phyloP scores from a whole-genome alignment of 2,888 invertebrate genomes.

The Uloborus plumipes region DNA sequence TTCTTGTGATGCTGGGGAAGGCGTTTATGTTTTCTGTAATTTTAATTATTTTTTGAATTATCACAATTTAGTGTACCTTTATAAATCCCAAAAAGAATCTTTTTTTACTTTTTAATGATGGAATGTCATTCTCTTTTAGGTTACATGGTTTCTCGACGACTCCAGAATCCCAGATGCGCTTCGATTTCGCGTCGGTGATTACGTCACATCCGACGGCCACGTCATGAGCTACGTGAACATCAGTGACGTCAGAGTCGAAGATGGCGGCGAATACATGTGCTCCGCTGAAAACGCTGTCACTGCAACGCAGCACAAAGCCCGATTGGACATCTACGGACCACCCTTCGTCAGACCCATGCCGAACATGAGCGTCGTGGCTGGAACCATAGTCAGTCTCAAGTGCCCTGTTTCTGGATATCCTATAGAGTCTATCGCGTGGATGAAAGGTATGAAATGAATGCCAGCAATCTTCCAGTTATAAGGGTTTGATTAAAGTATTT shows the following conservation, averaged over 20 bases:
- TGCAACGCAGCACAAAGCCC: conserved; percentile 76
- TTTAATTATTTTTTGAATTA: too few relatives aligned
- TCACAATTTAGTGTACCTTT: too few relatives aligned
- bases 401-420: conserved; percentile 97
- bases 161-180: conserved; percentile 39
- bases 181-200: conserved; percentile 67
- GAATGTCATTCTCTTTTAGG: conserved; percentile 24
- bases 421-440: conserved; percentile 93
- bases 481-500: too few relatives aligned
- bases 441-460: conserved; percentile 78
- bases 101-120: too few relatives aligned
- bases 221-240: conserved; percentile 71
- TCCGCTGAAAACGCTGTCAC: conserved; percentile 70
- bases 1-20: too few relatives aligned
- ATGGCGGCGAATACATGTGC: conserved; percentile 71
- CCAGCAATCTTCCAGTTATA: too few relatives aligned
- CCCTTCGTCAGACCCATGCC: conserved; percentile 84
- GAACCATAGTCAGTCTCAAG: conserved; percentile 80
- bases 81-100: too few relatives aligned
- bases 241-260: conserved; percentile 69
- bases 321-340: conserved; percentile 85
- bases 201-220: conserved; percentile 69
- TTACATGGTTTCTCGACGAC: conserved; percentile 66
- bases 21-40: too few relatives aligned
- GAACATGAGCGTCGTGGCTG: conserved; percentile 85